phyloP scores from a whole-genome alignment of 2,113 vertebrate species.

The Procapra przewalskii region DNA sequence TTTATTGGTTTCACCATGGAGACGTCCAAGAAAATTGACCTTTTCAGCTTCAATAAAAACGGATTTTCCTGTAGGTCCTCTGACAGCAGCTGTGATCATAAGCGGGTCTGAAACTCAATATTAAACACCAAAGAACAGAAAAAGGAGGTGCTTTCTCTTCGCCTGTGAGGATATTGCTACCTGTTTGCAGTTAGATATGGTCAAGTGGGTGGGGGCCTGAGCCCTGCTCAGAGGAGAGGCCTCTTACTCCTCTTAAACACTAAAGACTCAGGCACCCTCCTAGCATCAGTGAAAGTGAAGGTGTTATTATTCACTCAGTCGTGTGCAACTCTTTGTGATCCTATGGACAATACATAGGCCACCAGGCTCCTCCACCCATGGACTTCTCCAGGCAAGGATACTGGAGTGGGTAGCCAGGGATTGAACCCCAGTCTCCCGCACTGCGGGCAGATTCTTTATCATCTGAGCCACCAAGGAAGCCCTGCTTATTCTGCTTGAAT shows the following conservation, averaged over 20 bases:
- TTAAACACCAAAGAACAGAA: slow-evolving; percentile 60
- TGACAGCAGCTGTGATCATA: slow-evolving; percentile 74
- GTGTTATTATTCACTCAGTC: background rate
- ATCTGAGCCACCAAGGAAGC: background rate
- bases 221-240: background rate
- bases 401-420: background rate
- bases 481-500: background rate
- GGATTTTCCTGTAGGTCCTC: slow-evolving; percentile 78
- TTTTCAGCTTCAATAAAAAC: slow-evolving; percentile 85
- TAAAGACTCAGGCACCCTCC: background rate
- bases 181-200: background rate
- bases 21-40: slow-evolving; percentile 83
- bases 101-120: slow-evolving; percentile 70
- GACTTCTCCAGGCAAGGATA: background rate
- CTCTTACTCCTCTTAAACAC: background rate
- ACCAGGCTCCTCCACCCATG: background rate
- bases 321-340: background rate
- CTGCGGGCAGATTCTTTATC: background rate
- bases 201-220: background rate
- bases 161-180: background rate
- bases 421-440: accelerated
- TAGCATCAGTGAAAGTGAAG: background rate
- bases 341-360: background rate
- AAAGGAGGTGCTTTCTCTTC: background rate
- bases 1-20: slow-evolving; percentile 83